These are phyloP conservation scores for Lithosia quadra DNA, from an alignment of 2,888 invertebrate genomes.

Conservation along the genomic window DNA sequence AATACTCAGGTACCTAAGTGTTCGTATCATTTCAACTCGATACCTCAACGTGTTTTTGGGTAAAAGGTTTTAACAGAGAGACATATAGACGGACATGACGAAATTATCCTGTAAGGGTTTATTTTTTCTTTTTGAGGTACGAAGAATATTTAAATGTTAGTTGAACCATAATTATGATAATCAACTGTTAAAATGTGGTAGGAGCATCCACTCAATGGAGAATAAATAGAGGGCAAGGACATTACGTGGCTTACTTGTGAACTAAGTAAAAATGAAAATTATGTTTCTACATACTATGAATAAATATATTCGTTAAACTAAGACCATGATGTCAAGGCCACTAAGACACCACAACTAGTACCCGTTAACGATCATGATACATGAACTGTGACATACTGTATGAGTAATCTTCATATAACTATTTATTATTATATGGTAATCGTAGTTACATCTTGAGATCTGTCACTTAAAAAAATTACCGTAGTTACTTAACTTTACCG, in stretches of 20 bases:
- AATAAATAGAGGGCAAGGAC: not conserved
- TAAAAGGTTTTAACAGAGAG: not conserved
- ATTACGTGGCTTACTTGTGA: not conserved
- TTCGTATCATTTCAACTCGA: too few species aligned
- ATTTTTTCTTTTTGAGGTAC: not conserved
- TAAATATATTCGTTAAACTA: not conserved
- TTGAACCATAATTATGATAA: not conserved
- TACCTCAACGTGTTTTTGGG: too few species aligned
- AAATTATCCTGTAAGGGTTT: not conserved
- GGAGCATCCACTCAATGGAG: not conserved
- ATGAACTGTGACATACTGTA: not conserved
- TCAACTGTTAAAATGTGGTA: not conserved
- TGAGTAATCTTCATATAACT: too few species aligned
- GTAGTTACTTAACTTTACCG: too few species aligned
- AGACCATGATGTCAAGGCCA: not conserved
- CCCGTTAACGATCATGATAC: not conserved
- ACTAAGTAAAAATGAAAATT: not conserved
- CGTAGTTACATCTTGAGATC: too few species aligned
- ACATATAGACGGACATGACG: not conserved
- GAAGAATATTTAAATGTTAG: not conserved
- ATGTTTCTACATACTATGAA: not conserved
- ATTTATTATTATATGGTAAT: too few species aligned
- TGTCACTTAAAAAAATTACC: too few species aligned
- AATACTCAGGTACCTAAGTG: too few species aligned
- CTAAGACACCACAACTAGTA: not conserved